Base-by-base conservation (phyloP, 2,797 vertebrate genomes). In the Sebastes glaucus region DNA sequence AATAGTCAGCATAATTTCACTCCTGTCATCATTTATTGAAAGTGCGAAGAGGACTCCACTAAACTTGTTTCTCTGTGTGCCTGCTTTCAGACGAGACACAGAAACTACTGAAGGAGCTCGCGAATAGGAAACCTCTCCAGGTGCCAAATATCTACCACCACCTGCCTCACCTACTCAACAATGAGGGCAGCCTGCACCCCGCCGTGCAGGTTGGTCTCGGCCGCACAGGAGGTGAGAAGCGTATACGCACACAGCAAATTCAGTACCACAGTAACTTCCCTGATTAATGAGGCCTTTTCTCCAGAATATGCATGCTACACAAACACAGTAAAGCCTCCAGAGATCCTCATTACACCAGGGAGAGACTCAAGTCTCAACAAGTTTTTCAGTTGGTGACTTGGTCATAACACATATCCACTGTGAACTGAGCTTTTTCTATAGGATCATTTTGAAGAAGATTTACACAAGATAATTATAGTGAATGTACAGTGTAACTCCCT, bases 131-230 rank as follows among this genome's bases (percentile, higher is more conserved):
- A 93, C 96, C 97, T 89, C 97, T 99, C 87, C 98, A 99, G 95
- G 97, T 99, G 96, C 99, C 99, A 96, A 99, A 96, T 94, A 98
- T 99, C 94, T 99, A 99, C 95, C 97, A 99, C 94, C 98, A 99
- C 94, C 95, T 99, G 96, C 99, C 99, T 96, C 99, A 99, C 94
- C 97, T 99, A 63, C 95, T 99, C 86, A 97, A 98, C 95, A 98
- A 98, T 96, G 97, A 99, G 93, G 96, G 96, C 92, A 98, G 99
- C 93, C 96, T 99, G 92, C 97, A 98, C 55, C 99, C 99, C 9
- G 98, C 97, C 18, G 97, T 99, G 84, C 98, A 98, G 94, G 95
- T 98, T 88, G 97, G 97, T 84, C 96, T 96, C 65, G 97, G 98
- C 86, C 97, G 99, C 82, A 98, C 97, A 20, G 98, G 98, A 97